Evolutionary conservation across 2,888 invertebrate species (phyloP).

Genomic region (Drosophila niveifrons): DNA sequence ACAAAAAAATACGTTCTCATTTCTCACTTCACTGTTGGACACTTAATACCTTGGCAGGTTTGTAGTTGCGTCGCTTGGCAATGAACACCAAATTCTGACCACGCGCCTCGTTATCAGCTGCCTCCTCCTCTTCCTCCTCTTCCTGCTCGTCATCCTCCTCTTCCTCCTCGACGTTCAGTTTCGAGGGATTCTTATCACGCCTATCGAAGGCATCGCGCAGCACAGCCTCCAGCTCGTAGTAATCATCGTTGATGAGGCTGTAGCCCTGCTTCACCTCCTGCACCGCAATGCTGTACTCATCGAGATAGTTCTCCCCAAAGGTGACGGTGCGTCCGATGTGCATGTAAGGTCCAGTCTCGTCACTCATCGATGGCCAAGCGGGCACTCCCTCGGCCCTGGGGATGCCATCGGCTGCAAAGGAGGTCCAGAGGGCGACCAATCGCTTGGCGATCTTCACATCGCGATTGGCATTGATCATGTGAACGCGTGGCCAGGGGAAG

Average conservation of each 20-base stretch:
- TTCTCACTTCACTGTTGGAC: neutral
- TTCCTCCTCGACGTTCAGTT: conserved; percentile 6
- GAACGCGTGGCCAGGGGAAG: conserved; percentile 85
- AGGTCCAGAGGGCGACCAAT: conserved; percentile 85
- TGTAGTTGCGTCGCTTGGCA: conserved; percentile 57
- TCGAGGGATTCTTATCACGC: conserved; percentile 11
- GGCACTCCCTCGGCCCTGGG: conserved; percentile 78
- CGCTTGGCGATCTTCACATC: conserved; percentile 85
- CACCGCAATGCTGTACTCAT: conserved; percentile 82
- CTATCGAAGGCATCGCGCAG: conserved; percentile 37
- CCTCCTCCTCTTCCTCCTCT: conserved; percentile 35
- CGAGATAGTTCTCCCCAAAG: conserved; percentile 81
- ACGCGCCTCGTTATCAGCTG: conserved; percentile 51
- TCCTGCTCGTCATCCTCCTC: conserved; percentile 42
- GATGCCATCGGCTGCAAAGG: conserved; percentile 82
- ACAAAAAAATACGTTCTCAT: no score
- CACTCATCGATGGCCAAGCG: conserved; percentile 82
- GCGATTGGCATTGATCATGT: conserved; percentile 78
- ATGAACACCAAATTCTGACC: conserved; percentile 69
- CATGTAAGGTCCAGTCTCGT: conserved; percentile 84
- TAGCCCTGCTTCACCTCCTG: conserved; percentile 77
- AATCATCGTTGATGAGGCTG: conserved; percentile 81
- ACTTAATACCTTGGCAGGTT: neutral
- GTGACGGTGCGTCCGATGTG: conserved; percentile 78
- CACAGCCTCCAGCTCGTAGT: conserved; percentile 74